Conservation (phyloP, 2,797 vertebrate genomes). For the Pseudomugil gertrudae region DNA sequence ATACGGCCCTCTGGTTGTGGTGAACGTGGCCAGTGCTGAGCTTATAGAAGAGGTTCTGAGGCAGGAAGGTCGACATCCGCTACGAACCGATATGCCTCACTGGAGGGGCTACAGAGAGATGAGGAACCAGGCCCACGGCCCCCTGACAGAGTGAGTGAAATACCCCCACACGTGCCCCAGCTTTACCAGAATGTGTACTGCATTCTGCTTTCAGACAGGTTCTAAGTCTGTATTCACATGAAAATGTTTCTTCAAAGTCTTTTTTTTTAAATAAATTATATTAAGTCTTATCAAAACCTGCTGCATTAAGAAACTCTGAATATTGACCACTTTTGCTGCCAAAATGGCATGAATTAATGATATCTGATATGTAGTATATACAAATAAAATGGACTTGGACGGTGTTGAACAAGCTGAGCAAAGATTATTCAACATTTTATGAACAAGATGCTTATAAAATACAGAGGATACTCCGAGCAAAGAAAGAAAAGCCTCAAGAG, state of each 20-base stretch:
- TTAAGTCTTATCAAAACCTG: too few species aligned
- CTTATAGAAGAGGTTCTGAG: slow-evolving; percentile 84
- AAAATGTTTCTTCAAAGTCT: not conserved
- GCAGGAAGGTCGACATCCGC: slow-evolving; percentile 81
- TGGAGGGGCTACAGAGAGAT: slow-evolving; percentile 84
- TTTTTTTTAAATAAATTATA: too few species aligned
- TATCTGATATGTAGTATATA: not conserved
- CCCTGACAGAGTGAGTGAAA: slow-evolving; percentile 83
- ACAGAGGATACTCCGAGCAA: not conserved
- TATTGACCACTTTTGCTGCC: not conserved
- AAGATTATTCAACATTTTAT: too few species aligned
- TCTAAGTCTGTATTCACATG: not conserved
- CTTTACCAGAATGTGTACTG: not conserved
- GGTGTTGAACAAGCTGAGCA: not conserved
- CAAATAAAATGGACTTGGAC: not conserved
- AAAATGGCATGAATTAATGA: not conserved
- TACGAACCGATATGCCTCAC: slow-evolving; percentile 82
- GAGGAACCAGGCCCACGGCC: slow-evolving; percentile 81
- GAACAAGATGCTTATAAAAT: not conserved
- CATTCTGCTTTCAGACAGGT: not conserved
- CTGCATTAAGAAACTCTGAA: too few species aligned
- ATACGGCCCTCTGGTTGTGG: slow-evolving; percentile 78
- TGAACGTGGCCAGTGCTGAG: slow-evolving; percentile 82
- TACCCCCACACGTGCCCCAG: not conserved
- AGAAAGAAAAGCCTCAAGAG: not conserved